phyloP scores from a whole-genome alignment of 2,113 vertebrate species.

The Rhineura floridana region DNA sequence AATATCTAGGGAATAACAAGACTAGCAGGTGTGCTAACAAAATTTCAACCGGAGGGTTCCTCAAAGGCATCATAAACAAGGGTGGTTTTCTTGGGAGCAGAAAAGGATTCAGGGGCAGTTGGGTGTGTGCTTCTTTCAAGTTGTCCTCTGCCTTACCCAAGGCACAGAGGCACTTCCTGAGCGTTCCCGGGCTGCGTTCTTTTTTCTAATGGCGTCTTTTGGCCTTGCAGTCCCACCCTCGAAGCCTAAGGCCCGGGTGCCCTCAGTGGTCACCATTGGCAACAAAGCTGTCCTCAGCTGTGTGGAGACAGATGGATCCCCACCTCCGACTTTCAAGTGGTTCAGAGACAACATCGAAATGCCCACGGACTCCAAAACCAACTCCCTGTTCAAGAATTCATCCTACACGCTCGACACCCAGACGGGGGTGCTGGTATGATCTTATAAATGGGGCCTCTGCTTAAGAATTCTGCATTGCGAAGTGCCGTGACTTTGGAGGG shows the following conservation, averaged over 20 bases:
- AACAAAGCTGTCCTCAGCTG: slow-evolving; percentile 81
- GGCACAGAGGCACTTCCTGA: no score
- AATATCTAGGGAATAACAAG: no score
- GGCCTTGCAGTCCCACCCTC: slow-evolving; percentile 67
- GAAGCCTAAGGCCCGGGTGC: slow-evolving; percentile 80
- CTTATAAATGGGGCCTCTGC: neutral
- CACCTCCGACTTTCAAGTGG: slow-evolving; percentile 84
- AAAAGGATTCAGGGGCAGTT: no score
- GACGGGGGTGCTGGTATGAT: slow-evolving; percentile 85
- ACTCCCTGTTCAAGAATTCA: slow-evolving; percentile 81
- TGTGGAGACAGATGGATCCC: slow-evolving; percentile 85
- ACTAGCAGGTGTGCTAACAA: no score
- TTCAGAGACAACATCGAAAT: slow-evolving; percentile 81
- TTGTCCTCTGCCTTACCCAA: neutral
- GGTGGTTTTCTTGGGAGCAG: no score
- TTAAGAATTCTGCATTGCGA: neutral
- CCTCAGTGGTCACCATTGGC: slow-evolving; percentile 85
- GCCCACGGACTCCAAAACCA: slow-evolving; percentile 82
- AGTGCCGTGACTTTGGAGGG: neutral
- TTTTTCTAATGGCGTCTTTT: neutral
- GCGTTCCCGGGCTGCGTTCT: neutral
- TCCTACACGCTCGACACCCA: slow-evolving; percentile 82
- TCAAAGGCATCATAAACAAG: no score
- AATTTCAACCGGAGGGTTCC: no score
- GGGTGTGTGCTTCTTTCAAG: neutral